Base-by-base conservation (phyloP, 1,140 invertebrate genomes). In the Tenebrio molitor region DNA sequence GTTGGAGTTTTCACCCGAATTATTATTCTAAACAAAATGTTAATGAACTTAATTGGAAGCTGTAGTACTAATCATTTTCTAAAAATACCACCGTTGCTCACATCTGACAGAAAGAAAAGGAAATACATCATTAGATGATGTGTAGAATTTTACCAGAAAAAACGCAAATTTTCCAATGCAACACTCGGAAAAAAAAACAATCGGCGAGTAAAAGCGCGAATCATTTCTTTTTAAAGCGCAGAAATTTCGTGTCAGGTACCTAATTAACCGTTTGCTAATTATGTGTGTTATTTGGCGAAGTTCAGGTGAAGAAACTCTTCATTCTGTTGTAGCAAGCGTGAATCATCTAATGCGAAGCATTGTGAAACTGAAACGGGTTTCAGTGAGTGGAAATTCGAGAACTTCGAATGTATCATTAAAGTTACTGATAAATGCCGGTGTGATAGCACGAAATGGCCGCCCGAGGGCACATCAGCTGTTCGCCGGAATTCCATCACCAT, bases 61-160 rank as follows among this genome's bases (percentile, higher is more conserved):
- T 39, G 36, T 8, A 39, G n/a, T n/a, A 39, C 5, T n/a, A 39
- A 39, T 39, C 36, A 39, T 39, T 25, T 29, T 58, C 50, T 58
- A 58, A 58, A 58, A 58, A 58, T 58, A 58, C 10, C 21, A 58
- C n/a, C 8, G 23, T 58, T 58, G 50, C 50, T 58, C 50, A 58
- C 15, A 21, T 17, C 15, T 21, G 23, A 50, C n/a, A n/a, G n/a
- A 58, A 58, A 23, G 15, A 23, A 58, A 29, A 29, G 50, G 50
- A 58, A 58, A 58, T 58, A 25, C 50, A 58, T 58, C 50, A 58
- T 58, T 58, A 58, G 23, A 58, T 58, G 50, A 58, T 58, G 50
- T 5, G 23, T 39, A n/a, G 23, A 58, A 58, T 14, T 58, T 58
- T 29, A 29, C n/a, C 8, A 21, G 7, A 23, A 53, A 12, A 46